Percentiles rank a stretch among this genome's conserved stretches.
phyloP scores from a whole-genome alignment of 2,113 vertebrate genomes.

The Larimichthys crocea region DNA sequence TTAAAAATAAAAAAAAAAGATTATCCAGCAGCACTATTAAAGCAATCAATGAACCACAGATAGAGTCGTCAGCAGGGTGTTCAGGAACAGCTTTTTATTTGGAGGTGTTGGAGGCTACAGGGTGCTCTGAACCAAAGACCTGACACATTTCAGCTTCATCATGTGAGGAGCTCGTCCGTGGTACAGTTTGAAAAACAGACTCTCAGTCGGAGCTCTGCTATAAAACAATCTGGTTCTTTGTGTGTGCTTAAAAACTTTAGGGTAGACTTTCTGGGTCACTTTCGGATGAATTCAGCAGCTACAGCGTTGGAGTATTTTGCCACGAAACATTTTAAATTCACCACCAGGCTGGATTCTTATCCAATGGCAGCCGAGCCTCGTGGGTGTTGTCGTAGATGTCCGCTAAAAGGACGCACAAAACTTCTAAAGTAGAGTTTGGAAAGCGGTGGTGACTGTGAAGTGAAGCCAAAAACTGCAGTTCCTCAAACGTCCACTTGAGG shows the following conservation, averaged over 20 bases:
- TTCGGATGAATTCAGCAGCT: not conserved
- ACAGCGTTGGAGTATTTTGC: too few species aligned
- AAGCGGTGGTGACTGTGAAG: too few species aligned
- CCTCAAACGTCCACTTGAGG: too few species aligned
- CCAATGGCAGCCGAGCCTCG: not conserved
- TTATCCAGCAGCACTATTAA: conserved; percentile 1
- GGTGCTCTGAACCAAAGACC: conserved; percentile 59
- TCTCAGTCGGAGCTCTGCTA: not conserved
- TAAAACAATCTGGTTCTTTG: too few species aligned
- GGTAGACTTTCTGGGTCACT: not conserved
- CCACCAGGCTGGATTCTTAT: too few species aligned
- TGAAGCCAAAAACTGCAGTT: too few species aligned
- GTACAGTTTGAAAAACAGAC: not conserved
- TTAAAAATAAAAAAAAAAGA: not conserved
- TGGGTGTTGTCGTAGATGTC: not conserved
- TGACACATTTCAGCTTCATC: conserved; percentile 2
- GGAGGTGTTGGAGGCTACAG: conserved; percentile 9
- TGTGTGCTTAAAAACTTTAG: too few species aligned
- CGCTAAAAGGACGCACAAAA: not conserved
- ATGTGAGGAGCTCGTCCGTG: not conserved
- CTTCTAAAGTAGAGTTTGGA: not conserved
- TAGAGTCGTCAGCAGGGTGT: conserved; percentile 21
- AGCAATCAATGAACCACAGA: not conserved
- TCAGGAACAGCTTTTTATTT: conserved; percentile 18
- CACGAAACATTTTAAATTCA: too few species aligned